phyloP scores from a whole-genome alignment of 2,113 vertebrate genomes.

The Corythaixoides concolor region DNA sequence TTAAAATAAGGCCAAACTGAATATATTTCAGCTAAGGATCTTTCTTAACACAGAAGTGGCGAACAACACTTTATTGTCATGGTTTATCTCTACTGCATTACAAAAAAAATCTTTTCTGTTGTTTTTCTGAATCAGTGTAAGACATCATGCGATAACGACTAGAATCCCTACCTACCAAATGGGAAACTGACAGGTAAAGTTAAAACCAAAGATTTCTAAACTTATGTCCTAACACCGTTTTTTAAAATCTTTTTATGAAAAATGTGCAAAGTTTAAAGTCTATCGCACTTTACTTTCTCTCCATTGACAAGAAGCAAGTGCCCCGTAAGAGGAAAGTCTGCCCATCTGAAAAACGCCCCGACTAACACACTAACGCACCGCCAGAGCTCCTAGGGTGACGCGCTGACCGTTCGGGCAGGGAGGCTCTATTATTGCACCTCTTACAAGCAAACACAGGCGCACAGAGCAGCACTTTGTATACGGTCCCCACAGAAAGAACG shows the following conservation, averaged over 20 bases:
- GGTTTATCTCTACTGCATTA: background rate
- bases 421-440: background rate
- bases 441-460: background rate
- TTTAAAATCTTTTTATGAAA: background rate
- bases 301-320: background rate
- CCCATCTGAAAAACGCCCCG: background rate
- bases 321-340: background rate
- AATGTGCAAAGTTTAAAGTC: background rate
- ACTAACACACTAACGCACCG: background rate
- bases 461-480: background rate
- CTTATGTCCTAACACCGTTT: background rate
- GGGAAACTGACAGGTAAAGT: background rate
- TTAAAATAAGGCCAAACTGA: background rate
- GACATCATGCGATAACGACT: background rate
- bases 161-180: background rate
- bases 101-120: background rate
- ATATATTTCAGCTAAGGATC: background rate
- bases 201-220: background rate
- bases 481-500: background rate
- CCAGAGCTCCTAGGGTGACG: background rate
- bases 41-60: background rate
- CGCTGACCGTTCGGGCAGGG: accelerated
- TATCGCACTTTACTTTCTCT: background rate
- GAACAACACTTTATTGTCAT: background rate
- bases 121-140: background rate